A percentile compares a stretch with the other conserved stretches of the same genome.
phyloP scores from a whole-genome alignment of 2,888 invertebrate species.

The Sesamia inferens region DNA sequence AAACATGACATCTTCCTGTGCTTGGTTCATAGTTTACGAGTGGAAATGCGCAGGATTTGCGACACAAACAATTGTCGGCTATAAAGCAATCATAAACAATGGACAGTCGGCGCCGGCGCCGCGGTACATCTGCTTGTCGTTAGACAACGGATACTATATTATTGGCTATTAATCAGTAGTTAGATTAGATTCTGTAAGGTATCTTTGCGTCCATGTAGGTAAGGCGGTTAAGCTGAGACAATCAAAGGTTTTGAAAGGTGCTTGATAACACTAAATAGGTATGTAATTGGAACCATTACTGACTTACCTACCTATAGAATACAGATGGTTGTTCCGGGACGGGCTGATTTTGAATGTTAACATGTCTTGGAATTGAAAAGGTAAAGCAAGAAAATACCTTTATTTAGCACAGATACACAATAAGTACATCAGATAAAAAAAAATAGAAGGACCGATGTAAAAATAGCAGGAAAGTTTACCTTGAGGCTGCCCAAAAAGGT shows the following conservation, averaged over 20 bases:
- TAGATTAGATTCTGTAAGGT: conserved; percentile 4
- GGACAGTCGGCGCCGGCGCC: conserved; percentile 78
- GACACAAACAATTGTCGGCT: conserved; percentile 58
- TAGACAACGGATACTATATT: conserved; percentile 50
- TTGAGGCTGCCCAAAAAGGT: no score
- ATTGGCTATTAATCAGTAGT: conserved; percentile 42
- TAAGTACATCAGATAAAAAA: no score
- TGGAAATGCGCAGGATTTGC: conserved; percentile 59
- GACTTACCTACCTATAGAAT: not conserved
- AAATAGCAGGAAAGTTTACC: no score
- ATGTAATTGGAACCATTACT: not conserved
- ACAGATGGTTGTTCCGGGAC: not conserved
- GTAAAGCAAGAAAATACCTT: no score
- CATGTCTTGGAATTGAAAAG: no score
- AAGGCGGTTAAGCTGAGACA: not conserved
- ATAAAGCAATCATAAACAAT: conserved; percentile 69
- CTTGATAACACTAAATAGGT: not conserved
- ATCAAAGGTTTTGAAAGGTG: not conserved
- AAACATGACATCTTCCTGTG: conserved; percentile 36
- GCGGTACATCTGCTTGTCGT: conserved; percentile 64
- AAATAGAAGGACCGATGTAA: no score
- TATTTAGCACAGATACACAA: no score
- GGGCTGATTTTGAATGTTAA: not conserved
- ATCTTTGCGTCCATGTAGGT: not conserved
- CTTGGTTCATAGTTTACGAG: conserved; percentile 46